Conservation (phyloP, 1,140 invertebrate genomes). For the Teleogryllus occipitalis region DNA sequence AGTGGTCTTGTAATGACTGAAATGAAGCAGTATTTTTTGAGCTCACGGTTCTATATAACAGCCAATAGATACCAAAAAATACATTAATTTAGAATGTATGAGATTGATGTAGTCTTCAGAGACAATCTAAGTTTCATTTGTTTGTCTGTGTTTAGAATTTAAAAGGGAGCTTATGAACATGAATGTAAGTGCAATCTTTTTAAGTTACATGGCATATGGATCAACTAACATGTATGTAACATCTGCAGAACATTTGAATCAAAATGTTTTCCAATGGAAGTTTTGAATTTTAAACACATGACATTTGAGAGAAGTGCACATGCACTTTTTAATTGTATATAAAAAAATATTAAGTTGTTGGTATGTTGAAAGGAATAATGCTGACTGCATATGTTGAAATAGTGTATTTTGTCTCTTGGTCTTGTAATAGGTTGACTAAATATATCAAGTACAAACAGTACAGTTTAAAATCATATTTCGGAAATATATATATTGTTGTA, state of each 20-base stretch:
- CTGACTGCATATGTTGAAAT: not conserved
- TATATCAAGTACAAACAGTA: not conserved
- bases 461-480: not conserved
- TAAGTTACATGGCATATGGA: not conserved
- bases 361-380: not conserved
- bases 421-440: not conserved
- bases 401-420: not conserved
- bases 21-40: conserved; percentile 19
- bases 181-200: not conserved
- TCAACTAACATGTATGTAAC: not conserved
- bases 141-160: not conserved
- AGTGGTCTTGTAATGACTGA: conserved; percentile 9
- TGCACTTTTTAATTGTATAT: not conserved
- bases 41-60: conserved; percentile 15
- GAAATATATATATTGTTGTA: not conserved
- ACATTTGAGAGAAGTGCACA: not conserved
- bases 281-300: conserved; percentile 6
- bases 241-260: not conserved
- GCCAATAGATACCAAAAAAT: not conserved
- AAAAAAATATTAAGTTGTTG: not conserved
- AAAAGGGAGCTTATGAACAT: not conserved
- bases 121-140: not conserved
- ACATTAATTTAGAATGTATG: conserved; percentile 8
- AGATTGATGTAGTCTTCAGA: not conserved
- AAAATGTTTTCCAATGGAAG: too few species aligned